phyloP scores from a whole-genome alignment of 2,888 invertebrate genomes.

The Drosophila sordidula region DNA sequence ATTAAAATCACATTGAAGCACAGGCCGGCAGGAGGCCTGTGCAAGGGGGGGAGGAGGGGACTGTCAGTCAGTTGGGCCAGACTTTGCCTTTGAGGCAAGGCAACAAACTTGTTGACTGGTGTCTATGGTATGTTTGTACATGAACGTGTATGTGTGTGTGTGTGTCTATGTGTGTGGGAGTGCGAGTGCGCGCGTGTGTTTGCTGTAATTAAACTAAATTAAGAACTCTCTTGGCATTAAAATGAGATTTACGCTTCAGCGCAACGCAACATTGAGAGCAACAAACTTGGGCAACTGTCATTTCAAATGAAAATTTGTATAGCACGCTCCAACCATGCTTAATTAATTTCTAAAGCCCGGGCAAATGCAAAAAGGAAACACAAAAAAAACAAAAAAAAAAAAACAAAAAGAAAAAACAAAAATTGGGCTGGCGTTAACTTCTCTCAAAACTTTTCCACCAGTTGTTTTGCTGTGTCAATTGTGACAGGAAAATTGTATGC shows the following conservation, averaged over 20 bases:
- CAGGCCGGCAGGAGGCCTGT: slow-evolving; percentile 20
- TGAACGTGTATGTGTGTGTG: background rate
- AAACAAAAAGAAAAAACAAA: slow-evolving; percentile 4
- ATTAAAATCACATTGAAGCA: slow-evolving; percentile 79
- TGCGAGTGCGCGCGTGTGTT: slow-evolving; percentile 52
- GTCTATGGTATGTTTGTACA: slow-evolving; percentile 3
- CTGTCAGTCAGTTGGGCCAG: slow-evolving; percentile 31
- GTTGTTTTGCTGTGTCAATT: slow-evolving; percentile 48
- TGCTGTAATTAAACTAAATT: slow-evolving; percentile 79
- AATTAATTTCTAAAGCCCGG: slow-evolving; percentile 59
- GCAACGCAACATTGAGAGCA: slow-evolving; percentile 57
- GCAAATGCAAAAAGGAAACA: slow-evolving; percentile 20
- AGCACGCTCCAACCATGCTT: slow-evolving; percentile 58
- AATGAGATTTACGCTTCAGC: slow-evolving; percentile 81
- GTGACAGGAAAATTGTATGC: slow-evolving; percentile 48
- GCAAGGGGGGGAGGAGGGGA: background rate
- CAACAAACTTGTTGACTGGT: slow-evolving; percentile 76
- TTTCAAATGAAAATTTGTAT: slow-evolving; percentile 63
- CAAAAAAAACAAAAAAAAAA: slow-evolving; percentile 19
- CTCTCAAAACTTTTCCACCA: slow-evolving; percentile 42
- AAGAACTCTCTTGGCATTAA: slow-evolving; percentile 81
- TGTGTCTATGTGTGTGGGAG: slow-evolving; percentile 3
- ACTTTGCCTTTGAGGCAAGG: slow-evolving; percentile 75
- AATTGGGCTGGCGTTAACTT: slow-evolving; percentile 23
- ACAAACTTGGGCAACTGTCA: slow-evolving; percentile 61